Evolutionary conservation across 2,888 invertebrate genomes (phyloP).

Genomic region (Gasteruption jaculator): DNA sequence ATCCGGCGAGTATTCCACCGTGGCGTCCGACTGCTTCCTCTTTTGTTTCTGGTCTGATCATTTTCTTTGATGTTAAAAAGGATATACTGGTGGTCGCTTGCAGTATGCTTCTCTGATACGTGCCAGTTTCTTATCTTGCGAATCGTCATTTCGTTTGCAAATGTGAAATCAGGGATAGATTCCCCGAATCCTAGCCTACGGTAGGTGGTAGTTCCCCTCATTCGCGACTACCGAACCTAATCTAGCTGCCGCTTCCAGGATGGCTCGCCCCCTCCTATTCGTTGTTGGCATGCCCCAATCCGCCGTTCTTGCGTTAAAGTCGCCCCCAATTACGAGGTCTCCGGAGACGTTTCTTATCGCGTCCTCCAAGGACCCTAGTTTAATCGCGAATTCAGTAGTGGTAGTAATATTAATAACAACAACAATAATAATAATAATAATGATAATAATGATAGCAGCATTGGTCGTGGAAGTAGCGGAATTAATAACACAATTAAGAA

Average conservation of each 20-base stretch:
- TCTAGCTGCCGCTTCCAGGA: constrained; percentile 17
- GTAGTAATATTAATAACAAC: too few relatives aligned
- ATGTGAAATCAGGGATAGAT: constrained; percentile 20
- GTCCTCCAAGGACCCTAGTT: too few relatives aligned
- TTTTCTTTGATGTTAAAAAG: constrained; percentile 5
- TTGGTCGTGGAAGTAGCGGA: too few relatives aligned
- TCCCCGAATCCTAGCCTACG: constrained; percentile 13
- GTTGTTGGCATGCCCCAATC: constrained; percentile 12
- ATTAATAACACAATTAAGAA: too few relatives aligned
- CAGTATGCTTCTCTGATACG: constrained; percentile 24
- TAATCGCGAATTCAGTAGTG: too few relatives aligned
- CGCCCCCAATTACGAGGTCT: too few relatives aligned
- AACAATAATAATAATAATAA: too few relatives aligned
- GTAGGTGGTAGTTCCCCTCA: constrained; percentile 18
- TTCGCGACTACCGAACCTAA: constrained; percentile 12
- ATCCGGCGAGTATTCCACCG: background rate
- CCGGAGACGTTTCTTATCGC: too few relatives aligned
- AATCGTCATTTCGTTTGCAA: constrained; percentile 15
- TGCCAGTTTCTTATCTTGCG: constrained; percentile 15
- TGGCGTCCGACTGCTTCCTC: background rate
- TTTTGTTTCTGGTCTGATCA: background rate
- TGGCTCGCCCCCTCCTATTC: constrained; percentile 11
- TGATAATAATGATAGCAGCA: too few relatives aligned
- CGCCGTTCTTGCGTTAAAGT: constrained; percentile 2
- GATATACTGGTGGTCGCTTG: constrained; percentile 24